A percentile compares a stretch with the other conserved stretches of the same genome.
Evolutionary conservation across 2,797 vertebrate species (phyloP).

Genomic region (Clarias pachynema): DNA sequence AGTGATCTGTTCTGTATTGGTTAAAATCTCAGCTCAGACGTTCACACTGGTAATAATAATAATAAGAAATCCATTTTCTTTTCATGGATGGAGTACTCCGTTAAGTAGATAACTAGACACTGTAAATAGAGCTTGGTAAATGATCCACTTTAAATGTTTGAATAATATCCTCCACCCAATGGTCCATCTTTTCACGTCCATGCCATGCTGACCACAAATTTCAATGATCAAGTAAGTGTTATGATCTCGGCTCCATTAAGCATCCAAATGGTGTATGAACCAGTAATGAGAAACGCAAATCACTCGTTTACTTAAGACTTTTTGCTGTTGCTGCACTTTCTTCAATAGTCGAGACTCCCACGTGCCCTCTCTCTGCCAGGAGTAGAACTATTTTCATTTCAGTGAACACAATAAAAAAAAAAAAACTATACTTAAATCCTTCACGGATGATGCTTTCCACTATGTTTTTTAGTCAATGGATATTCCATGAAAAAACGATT

Average conservation of each 20-base stretch:
- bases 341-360: slow-evolving; percentile 29
- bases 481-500: slow-evolving; percentile 19
- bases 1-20: background rate
- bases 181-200: slow-evolving; percentile 6
- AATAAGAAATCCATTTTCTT: background rate
- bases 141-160: slow-evolving; percentile 9
- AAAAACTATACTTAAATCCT: slow-evolving; percentile 27
- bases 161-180: slow-evolving; percentile 30
- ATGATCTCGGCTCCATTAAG: slow-evolving; percentile 33
- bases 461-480: slow-evolving; percentile 27
- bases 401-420: slow-evolving; percentile 36
- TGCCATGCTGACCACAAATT: slow-evolving; percentile 20
- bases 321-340: slow-evolving; percentile 27
- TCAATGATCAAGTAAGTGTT: slow-evolving; percentile 31
- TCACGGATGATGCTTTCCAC: slow-evolving; percentile 21
- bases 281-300: slow-evolving; percentile 22
- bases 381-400: slow-evolving; percentile 32
- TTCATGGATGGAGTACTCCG: background rate
- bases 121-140: slow-evolving; percentile 29
- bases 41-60: background rate
- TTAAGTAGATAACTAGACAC: slow-evolving; percentile 17
- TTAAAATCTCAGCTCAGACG: background rate
- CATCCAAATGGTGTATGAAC: slow-evolving; percentile 25
- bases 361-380: background rate
- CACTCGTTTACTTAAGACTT: slow-evolving; percentile 14